These are phyloP conservation scores for Pangasius djambal DNA, from an alignment of 2,797 vertebrate species.

Conservation along the genomic window DNA sequence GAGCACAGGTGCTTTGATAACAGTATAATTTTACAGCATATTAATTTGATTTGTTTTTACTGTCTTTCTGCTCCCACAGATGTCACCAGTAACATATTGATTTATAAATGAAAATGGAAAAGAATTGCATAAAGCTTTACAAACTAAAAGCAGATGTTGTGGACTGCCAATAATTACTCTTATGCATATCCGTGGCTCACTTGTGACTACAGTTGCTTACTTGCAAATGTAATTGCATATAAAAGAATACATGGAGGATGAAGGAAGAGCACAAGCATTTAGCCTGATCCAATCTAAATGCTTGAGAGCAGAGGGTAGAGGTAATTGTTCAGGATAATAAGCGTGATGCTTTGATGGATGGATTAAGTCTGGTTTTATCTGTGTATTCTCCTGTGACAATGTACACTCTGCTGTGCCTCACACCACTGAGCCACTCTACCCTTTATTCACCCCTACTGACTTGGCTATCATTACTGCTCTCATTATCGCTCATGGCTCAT, in stretches of 20 bases:
- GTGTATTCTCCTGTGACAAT: slow-evolving; percentile 46
- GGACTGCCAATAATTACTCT: neutral
- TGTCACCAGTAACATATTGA: neutral
- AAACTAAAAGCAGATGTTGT: neutral
- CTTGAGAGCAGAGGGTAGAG: slow-evolving; percentile 17
- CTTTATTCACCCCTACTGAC: slow-evolving; percentile 35
- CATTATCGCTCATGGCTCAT: slow-evolving; percentile 46
- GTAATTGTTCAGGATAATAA: slow-evolving; percentile 52
- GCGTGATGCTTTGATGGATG: slow-evolving; percentile 49
- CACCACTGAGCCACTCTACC: slow-evolving; percentile 42
- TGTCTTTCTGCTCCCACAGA: neutral
- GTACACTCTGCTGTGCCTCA: slow-evolving; percentile 51
- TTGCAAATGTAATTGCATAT: neutral
- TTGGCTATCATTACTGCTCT: slow-evolving; percentile 50
- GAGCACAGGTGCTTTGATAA: neutral
- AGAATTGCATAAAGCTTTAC: neutral
- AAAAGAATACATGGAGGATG: slow-evolving; percentile 11
- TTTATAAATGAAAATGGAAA: slow-evolving; percentile 14
- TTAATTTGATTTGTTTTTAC: slow-evolving; percentile 4
- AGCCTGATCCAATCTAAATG: slow-evolving; percentile 31
- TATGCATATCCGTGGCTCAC: neutral
- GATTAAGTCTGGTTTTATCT: slow-evolving; percentile 49
- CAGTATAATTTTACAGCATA: slow-evolving; percentile 20
- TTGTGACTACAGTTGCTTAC: slow-evolving; percentile 1
- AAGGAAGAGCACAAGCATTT: slow-evolving; percentile 30